A percentile compares a stretch with the other conserved stretches of the same genome.
These are phyloP conservation scores for Phymatocera aterrima DNA, from an alignment of 2,888 invertebrate genomes.

Conservation along the genomic window DNA sequence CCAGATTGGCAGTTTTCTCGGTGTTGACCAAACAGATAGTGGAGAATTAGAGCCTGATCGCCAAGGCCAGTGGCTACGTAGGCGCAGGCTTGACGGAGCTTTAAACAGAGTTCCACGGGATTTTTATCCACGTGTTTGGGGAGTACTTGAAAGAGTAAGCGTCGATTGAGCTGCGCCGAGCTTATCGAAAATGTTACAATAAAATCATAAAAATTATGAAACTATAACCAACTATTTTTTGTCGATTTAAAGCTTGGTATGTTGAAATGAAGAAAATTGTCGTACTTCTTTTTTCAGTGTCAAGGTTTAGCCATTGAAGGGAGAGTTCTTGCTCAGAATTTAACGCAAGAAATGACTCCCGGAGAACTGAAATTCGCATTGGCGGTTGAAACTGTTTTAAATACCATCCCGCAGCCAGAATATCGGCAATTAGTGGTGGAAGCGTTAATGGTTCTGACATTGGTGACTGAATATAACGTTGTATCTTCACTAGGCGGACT, in stretches of 20 bases:
- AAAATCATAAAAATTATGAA: constrained; percentile 17
- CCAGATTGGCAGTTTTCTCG: constrained; percentile 76
- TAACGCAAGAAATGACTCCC: constrained; percentile 99
- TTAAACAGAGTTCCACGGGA: constrained; percentile 97
- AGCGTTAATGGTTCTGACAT: constrained; percentile 95
- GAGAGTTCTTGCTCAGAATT: constrained; percentile 90
- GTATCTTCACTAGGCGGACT: constrained; percentile 86
- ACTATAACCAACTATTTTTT: background rate
- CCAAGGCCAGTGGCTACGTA: constrained; percentile 97
- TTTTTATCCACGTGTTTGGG: constrained; percentile 97
- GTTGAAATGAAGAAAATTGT: too few relatives aligned
- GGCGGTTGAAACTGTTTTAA: constrained; percentile 97
- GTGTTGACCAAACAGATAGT: constrained; percentile 67
- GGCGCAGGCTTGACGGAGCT: constrained; percentile 96
- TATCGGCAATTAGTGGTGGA: constrained; percentile 98
- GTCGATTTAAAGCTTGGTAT: too few relatives aligned
- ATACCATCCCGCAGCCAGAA: constrained; percentile 98
- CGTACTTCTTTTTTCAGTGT: too few relatives aligned
- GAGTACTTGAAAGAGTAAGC: constrained; percentile 88
- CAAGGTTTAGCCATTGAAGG: constrained; percentile 96
- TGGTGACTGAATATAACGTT: constrained; percentile 92
- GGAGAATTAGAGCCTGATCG: constrained; percentile 82
- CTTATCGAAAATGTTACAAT: constrained; percentile 18
- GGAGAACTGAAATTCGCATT: constrained; percentile 99
- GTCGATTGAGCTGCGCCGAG: constrained; percentile 19